A percentile compares a stretch with the other conserved stretches of the same genome.
These are phyloP conservation scores for Trichonephila inaurata DNA, from an alignment of 1,140 invertebrate species.

Conservation along the genomic window DNA sequence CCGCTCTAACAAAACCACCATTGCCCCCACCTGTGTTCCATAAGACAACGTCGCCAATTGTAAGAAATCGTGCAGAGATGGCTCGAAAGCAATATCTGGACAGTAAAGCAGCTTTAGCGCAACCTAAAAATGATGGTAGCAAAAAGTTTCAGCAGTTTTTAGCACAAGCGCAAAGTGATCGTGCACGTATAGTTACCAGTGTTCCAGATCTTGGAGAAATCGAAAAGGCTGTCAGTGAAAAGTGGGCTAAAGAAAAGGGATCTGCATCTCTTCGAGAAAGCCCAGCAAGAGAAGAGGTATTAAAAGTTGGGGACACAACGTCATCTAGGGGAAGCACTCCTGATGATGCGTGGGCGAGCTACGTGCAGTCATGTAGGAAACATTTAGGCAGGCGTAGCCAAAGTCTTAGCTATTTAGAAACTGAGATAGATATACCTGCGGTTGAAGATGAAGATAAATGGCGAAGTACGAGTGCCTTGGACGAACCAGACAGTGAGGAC, in stretches of 20 bases:
- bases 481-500: slow-evolving; percentile 28
- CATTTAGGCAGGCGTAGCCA: slow-evolving; percentile 60
- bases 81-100: slow-evolving; percentile 65
- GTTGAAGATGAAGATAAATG: slow-evolving; percentile 64
- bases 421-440: slow-evolving; percentile 50
- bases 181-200: slow-evolving; percentile 59
- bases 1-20: slow-evolving; percentile 53
- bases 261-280: slow-evolving; percentile 2
- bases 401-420: slow-evolving; percentile 65
- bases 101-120: neutral
- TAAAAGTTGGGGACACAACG: neutral
- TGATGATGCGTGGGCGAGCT: slow-evolving; percentile 66
- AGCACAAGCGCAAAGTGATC: slow-evolving; percentile 62
- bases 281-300: slow-evolving; percentile 4
- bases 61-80: slow-evolving; percentile 38
- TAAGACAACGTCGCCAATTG: neutral
- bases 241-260: slow-evolving; percentile 57
- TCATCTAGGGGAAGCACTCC: slow-evolving; percentile 63
- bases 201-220: slow-evolving; percentile 63
- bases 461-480: slow-evolving; percentile 53
- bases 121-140: slow-evolving; percentile 1
- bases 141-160: slow-evolving; percentile 70
- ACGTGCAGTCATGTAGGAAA: slow-evolving; percentile 53
- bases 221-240: slow-evolving; percentile 62
- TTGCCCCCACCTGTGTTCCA: slow-evolving; percentile 50